Base-by-base conservation (phyloP, 2,113 vertebrate genomes). In the Dicentrarchus labrax region DNA sequence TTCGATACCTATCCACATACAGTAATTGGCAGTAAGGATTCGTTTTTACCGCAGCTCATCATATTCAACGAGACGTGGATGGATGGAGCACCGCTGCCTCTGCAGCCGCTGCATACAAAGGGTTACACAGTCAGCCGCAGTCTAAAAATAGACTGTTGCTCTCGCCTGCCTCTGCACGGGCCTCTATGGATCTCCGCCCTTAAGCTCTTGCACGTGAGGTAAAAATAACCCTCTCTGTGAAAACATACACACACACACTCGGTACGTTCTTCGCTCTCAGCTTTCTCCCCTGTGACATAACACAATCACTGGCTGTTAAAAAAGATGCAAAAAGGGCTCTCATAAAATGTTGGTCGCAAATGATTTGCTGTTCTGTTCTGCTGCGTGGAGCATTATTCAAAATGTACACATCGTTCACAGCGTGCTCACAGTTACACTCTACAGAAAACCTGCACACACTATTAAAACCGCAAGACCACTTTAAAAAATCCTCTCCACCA, bases 61-160 rank as follows among this genome's bases (percentile, higher is more conserved):
- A 53, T 72, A 61, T 54, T 4, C 62, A 88, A 68, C 21, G 61
- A 73, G 75, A 51, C 1, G 6, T 1, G 51, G 67, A 77, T 67
- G 61, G 85, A 81, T 82, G 76, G 67, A 89, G 80, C 41, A 19
- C 48, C 30, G 43, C 67, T 70, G 77, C 82, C 72, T 80, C 84
- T 78, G 90, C 86, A 67, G 83, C 83, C 76, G 64, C 85, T 78
- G 92, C 89, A 89, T 84, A 85, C 87, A 87, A 93, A 90, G 91
- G 93, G 93, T 95, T 93, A 95, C 86, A 60, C 21, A 1, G 93
- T 92, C 93, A 90, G 90, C 92, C 83, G 91, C 91, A 86, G 88
- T 92, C 95, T 96, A 96, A 94, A 94, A 95, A 96, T 96, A 96
- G 90, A 75, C 61, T 57, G 66, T 84, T 79, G 91, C 89, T 86